Percentiles rank a stretch among this genome's conserved stretches.
phyloP scores from a whole-genome alignment of 1,140 invertebrate species.

The Neocloeon triangulifer region DNA sequence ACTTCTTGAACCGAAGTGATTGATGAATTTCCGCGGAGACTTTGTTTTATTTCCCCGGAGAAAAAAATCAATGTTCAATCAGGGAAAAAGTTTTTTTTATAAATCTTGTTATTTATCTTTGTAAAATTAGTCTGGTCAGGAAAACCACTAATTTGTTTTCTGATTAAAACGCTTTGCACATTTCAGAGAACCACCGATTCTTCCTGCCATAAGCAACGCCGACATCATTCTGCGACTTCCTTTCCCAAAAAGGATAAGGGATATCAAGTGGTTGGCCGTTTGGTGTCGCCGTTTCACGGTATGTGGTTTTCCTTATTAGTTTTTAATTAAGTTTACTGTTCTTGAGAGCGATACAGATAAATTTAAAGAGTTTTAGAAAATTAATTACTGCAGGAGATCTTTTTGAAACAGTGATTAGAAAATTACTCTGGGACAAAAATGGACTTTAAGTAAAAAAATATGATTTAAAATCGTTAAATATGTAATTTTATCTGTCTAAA shows the following conservation, averaged over 20 bases:
- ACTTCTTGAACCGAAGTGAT: too few relatives aligned
- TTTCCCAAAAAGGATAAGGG: constrained; percentile 52
- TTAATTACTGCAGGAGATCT: background rate
- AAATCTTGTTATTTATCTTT: background rate
- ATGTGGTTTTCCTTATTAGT: too few relatives aligned
- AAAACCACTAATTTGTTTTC: constrained; percentile 4
- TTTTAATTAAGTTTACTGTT: constrained; percentile 4
- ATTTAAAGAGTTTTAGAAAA: background rate
- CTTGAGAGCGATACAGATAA: constrained; percentile 14
- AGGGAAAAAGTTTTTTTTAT: too few relatives aligned
- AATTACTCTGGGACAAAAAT: too few relatives aligned
- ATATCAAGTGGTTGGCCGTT: constrained; percentile 73
- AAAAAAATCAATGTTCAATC: too few relatives aligned
- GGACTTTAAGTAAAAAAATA: too few relatives aligned
- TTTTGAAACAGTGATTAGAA: too few relatives aligned
- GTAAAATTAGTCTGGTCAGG: background rate
- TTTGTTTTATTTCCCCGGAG: too few relatives aligned
- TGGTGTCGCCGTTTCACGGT: constrained; percentile 80
- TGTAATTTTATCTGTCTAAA: background rate
- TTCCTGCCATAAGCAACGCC: constrained; percentile 47
- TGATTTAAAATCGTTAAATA: too few relatives aligned
- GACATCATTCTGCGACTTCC: constrained; percentile 67
- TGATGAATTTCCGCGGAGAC: background rate
- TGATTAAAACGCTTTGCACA: constrained; percentile 12
- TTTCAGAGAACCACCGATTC: constrained; percentile 53